Evolutionary conservation across 2,113 vertebrate genomes (phyloP).

Genomic region (Brachyhypopomus gauderio): DNA sequence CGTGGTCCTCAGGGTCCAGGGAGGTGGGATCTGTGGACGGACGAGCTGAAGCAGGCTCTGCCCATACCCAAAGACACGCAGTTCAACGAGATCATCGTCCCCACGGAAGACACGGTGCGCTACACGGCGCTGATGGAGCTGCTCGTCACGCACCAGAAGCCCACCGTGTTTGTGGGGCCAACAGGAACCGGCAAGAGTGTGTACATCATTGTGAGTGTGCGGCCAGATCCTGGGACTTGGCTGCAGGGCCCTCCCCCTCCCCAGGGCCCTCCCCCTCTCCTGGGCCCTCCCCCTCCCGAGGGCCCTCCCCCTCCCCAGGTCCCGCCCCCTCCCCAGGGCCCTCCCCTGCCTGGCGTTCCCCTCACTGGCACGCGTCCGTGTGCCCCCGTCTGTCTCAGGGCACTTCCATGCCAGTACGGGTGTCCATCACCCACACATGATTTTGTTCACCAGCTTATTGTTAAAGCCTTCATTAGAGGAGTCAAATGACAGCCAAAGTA

Average conservation of each 20-base stretch:
- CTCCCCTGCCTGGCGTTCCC: too few species aligned
- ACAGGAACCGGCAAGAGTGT: conserved; percentile 92
- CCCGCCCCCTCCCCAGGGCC: too few species aligned
- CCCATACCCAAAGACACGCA: conserved; percentile 79
- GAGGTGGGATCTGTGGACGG: conserved; percentile 86
- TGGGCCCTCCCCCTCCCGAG: too few species aligned
- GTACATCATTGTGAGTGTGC: conserved; percentile 86
- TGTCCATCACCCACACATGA: background rate
- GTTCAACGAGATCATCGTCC: conserved; percentile 92
- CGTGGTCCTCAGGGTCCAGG: conserved; percentile 78
- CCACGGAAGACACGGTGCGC: conserved; percentile 87
- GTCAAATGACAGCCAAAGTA: background rate
- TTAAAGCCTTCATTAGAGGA: conserved; percentile 22
- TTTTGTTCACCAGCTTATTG: background rate
- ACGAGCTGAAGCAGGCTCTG: conserved; percentile 73
- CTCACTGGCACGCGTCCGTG: too few species aligned
- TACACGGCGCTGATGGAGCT: conserved; percentile 84
- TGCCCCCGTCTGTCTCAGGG: too few species aligned
- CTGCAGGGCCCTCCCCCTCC: too few species aligned
- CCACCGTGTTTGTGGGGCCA: conserved; percentile 84
- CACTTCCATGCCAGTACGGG: background rate
- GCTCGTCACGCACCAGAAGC: conserved; percentile 85
- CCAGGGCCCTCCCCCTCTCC: too few species aligned
- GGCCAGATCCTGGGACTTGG: too few species aligned
- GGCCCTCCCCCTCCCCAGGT: too few species aligned